Conservation (phyloP, 2,113 vertebrate species). For the Ctenodactylus gundi region DNA sequence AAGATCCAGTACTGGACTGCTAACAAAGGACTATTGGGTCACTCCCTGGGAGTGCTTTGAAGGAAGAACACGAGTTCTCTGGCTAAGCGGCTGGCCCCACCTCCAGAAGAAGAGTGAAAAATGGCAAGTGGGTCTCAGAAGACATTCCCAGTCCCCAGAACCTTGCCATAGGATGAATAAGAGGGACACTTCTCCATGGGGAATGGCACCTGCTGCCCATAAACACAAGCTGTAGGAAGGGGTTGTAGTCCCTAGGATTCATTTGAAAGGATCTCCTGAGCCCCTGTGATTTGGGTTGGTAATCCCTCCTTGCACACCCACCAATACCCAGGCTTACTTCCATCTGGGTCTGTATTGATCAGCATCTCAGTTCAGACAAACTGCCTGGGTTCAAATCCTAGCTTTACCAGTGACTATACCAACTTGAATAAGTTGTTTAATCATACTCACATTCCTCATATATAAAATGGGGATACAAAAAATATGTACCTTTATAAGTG, state of each 20-base stretch:
- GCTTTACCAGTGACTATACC: not conserved
- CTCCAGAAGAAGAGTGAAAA: not conserved
- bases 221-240: not conserved
- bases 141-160: not conserved
- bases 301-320: not conserved
- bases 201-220: not conserved
- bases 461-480: not conserved
- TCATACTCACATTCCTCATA: not conserved
- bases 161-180: not conserved
- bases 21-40: not conserved
- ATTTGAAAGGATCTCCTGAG: not conserved
- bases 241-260: not conserved
- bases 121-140: not conserved
- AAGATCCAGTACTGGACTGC: not conserved
- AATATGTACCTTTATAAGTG: not conserved
- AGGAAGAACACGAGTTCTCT: not conserved
- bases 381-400: not conserved
- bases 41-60: not conserved
- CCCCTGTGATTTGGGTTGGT: not conserved
- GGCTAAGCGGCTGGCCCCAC: not conserved
- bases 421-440: not conserved
- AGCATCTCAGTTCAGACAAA: not conserved
- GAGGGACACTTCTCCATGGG: not conserved
- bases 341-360: not conserved
- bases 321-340: not conserved